Percentiles rank a stretch among this genome's conserved stretches.
phyloP scores from a whole-genome alignment of 2,797 vertebrate species.

The Masticophis lateralis region DNA sequence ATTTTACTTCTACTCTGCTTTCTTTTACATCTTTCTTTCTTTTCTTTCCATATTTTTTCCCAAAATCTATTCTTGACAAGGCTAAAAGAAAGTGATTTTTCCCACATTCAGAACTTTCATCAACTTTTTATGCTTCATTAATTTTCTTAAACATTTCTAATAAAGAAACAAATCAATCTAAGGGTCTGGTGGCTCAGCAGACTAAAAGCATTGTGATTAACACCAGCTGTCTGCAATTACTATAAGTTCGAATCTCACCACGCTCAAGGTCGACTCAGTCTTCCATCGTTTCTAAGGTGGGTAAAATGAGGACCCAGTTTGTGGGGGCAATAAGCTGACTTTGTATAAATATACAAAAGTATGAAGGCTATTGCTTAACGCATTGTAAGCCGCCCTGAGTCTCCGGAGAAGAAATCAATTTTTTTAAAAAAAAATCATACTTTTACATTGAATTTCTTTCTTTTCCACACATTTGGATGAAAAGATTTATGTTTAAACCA shows the following conservation, averaged over 20 bases:
- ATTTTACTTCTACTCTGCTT: not conserved
- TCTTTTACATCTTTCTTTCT: not conserved
- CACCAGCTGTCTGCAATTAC: too few species aligned
- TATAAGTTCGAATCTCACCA: too few species aligned
- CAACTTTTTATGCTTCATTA: not conserved
- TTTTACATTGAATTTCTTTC: not conserved
- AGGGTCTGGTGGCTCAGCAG: too few species aligned
- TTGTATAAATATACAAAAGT: too few species aligned
- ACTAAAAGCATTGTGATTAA: too few species aligned
- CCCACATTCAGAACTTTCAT: not conserved
- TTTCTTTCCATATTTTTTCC: not conserved
- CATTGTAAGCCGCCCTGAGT: too few species aligned
- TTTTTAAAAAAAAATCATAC: not conserved
- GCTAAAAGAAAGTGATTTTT: not conserved
- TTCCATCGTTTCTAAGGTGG: too few species aligned
- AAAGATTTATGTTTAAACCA: not conserved
- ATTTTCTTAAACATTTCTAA: not conserved
- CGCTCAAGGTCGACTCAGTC: too few species aligned
- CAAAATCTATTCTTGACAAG: not conserved
- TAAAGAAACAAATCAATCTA: not conserved
- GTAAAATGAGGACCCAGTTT: too few species aligned
- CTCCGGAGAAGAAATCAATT: too few species aligned
- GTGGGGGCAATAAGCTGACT: too few species aligned
- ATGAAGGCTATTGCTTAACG: too few species aligned
- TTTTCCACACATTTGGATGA: not conserved